Evolutionary conservation across 2,797 vertebrate species (phyloP).

Genomic region (Acanthurus tractus): DNA sequence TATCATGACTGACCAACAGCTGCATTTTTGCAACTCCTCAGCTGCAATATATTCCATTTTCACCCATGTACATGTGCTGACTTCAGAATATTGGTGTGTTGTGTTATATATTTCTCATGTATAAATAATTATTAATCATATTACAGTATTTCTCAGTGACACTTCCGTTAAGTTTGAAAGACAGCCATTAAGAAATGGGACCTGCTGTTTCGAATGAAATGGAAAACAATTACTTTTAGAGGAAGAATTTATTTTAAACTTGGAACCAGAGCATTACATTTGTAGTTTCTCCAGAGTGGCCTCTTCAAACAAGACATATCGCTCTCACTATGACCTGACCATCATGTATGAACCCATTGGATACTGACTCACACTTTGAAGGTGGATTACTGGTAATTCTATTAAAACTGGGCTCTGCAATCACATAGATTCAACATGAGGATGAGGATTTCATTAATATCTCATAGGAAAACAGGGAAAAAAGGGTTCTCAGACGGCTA

Average conservation of each 20-base stretch:
- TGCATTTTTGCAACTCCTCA: slow-evolving; percentile 4
- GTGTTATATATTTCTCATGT: no score
- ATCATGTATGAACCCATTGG: not conserved
- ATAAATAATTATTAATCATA: no score
- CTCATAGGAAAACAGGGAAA: not conserved
- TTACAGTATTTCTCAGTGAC: no score
- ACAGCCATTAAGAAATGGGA: not conserved
- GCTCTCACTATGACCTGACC: not conserved
- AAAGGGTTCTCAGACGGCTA: not conserved
- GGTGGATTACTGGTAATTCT: no score
- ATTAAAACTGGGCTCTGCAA: not conserved
- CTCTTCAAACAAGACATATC: not conserved
- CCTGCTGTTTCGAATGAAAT: not conserved
- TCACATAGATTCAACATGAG: not conserved
- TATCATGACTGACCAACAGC: not conserved
- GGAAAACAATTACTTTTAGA: not conserved
- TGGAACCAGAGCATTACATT: not conserved
- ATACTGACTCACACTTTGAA: not conserved
- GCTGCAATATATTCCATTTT: not conserved
- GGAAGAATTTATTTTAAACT: not conserved
- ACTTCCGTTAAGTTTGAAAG: not conserved
- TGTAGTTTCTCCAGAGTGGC: not conserved
- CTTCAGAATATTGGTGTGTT: not conserved
- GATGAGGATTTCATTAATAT: not conserved
- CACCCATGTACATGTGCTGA: not conserved